Evolutionary conservation across 2,797 vertebrate species (phyloP).

Genomic region (Macroramphosus scolopax): DNA sequence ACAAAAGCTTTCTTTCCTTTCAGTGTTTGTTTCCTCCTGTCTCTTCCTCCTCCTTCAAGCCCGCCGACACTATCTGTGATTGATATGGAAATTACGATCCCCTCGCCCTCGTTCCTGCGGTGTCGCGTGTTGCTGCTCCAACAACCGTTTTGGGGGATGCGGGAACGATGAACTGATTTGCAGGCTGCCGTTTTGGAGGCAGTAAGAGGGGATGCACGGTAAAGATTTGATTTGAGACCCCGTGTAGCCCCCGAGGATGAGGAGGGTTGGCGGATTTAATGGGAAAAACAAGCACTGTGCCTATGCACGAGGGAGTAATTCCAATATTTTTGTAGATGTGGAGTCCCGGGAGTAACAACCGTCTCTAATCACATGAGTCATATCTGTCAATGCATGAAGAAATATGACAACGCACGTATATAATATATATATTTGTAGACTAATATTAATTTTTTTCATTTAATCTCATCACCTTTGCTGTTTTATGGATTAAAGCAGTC

Average conservation of each 20-base stretch:
- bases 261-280: slow-evolving; percentile 38
- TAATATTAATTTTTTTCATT: slow-evolving; percentile 10
- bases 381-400: slow-evolving; percentile 23
- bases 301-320: slow-evolving; percentile 14
- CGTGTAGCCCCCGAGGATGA: slow-evolving; percentile 31
- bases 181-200: slow-evolving; percentile 42
- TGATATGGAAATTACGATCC: slow-evolving; percentile 70
- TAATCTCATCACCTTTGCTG: not conserved
- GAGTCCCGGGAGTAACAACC: slow-evolving; percentile 12
- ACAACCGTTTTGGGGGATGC: slow-evolving; percentile 64
- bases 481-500: slow-evolving; percentile 13
- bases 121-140: slow-evolving; percentile 46
- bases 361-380: slow-evolving; percentile 29
- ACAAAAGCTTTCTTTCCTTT: slow-evolving; percentile 39
- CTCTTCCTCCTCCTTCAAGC: slow-evolving; percentile 32
- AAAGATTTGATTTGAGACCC: slow-evolving; percentile 59
- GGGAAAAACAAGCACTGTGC: slow-evolving; percentile 34
- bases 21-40: not conserved
- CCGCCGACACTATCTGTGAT: slow-evolving; percentile 57
- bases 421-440: slow-evolving; percentile 16
- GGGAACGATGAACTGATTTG: slow-evolving; percentile 63
- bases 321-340: slow-evolving; percentile 11
- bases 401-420: slow-evolving; percentile 20
- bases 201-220: slow-evolving; percentile 44
- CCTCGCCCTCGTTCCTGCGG: slow-evolving; percentile 58